Evolutionary conservation across 2,797 vertebrate genomes (phyloP).

Genomic region (Diplodus puntazzo): DNA sequence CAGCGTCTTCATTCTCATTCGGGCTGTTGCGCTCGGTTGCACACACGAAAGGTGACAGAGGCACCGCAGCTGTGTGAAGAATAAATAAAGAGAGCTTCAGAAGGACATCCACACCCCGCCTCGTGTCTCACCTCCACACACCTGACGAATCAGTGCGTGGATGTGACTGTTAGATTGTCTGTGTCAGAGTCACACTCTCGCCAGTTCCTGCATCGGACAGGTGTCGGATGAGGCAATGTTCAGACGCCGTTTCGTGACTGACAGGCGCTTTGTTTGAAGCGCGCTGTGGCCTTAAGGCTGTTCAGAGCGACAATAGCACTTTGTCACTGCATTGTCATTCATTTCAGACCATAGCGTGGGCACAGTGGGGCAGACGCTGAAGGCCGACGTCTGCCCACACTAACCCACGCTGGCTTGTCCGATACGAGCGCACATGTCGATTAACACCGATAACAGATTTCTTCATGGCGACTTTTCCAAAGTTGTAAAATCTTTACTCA

Average conservation of each 20-base stretch:
- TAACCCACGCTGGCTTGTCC: too few relatives aligned
- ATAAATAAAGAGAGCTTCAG: background rate
- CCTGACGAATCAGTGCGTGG: background rate
- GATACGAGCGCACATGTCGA: background rate
- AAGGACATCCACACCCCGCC: background rate
- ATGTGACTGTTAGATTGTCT: background rate
- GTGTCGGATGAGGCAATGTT: background rate
- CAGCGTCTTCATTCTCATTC: slow-evolving; percentile 13
- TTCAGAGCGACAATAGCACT: background rate
- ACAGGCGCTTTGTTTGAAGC: slow-evolving; percentile 5
- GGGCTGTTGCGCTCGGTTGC: background rate
- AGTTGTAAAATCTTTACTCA: background rate
- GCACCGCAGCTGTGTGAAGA: background rate
- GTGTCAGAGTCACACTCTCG: too few relatives aligned
- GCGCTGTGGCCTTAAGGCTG: background rate
- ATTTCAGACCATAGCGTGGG: background rate
- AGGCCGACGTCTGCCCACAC: background rate
- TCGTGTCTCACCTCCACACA: background rate
- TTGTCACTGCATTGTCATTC: background rate
- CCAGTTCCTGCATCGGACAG: background rate
- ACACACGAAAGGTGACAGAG: background rate
- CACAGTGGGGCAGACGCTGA: background rate
- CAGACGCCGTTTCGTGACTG: background rate
- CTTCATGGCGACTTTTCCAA: background rate
- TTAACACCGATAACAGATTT: too few relatives aligned